Base-by-base conservation (phyloP, 2,797 vertebrate genomes). In the Podarcis lilfordi region DNA sequence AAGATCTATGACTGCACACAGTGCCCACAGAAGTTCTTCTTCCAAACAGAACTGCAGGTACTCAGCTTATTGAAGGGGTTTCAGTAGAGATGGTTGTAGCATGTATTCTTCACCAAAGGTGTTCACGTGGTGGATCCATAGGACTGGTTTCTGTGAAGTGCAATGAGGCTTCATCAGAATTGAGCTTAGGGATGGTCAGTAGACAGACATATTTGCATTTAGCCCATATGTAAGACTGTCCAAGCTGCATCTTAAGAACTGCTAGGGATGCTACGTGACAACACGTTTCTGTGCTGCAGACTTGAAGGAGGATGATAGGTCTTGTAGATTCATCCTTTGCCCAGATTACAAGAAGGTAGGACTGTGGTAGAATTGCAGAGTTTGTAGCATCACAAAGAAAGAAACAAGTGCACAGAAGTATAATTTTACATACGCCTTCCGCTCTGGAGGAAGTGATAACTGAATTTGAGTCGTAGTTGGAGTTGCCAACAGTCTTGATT, bases 11-110 rank as follows among this genome's bases (percentile, higher is more conserved):
- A 98, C 95, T 98, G 98, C 93, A 97, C 98, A 61, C 98, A 98
- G 88, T 98, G 98, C 91, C 98, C 98, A 88, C 98, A 98, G 96
- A 98, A 98, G 97, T 98, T 98, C 95, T 98, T 98, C 96, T 98
- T 98, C 95, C 98, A 98, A 95, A 98, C 98, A 95, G 98, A 98
- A 96, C 96, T 98, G 94, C 98, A 98, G 98, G 98, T 98, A 97
- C 92, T 69, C 84, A 86, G 85, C 68, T 93, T 90, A 11, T 77
- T 88, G 88, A 80, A 78, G 88, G n/a, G 82, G 50, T 17, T 23
- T 88, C 83, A 90, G 91, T 88, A 29, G 80, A 29, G 19, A 43
- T 74, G 72, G 23, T 84, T 93, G 84, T 87, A 83, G 92, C 32
- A 55, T 81, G 61, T 59, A 89, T 29, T 21, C 25, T 89, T 92